A percentile compares a stretch with the other conserved stretches of the same genome.
These are phyloP conservation scores for Poeciliopsis retropinna DNA, from an alignment of 2,113 vertebrate species.

Conservation along the genomic window DNA sequence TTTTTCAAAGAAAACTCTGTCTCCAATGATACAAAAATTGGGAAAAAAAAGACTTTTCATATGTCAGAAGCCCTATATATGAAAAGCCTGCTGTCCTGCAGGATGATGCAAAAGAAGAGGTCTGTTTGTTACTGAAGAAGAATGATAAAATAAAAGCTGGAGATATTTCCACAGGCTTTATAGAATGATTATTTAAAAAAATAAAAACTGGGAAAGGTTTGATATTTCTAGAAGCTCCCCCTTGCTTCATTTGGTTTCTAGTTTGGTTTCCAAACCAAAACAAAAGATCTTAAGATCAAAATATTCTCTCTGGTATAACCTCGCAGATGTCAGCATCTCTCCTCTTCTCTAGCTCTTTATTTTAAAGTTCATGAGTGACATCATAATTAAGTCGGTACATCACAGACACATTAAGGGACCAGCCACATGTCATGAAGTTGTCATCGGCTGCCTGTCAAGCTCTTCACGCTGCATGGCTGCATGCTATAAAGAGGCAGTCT, in stretches of 20 bases:
- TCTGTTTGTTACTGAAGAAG: not conserved
- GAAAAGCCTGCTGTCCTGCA: not conserved
- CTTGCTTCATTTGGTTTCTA: too few species aligned
- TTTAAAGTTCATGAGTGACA: constrained; percentile 55
- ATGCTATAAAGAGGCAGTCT: constrained; percentile 2
- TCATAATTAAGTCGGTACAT: constrained; percentile 61
- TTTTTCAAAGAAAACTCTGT: constrained; percentile 12
- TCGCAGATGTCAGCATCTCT: constrained; percentile 9
- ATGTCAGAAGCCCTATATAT: constrained; percentile 10
- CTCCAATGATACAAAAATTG: not conserved
- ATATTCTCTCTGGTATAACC: constrained; percentile 27
- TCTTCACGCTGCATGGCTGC: constrained; percentile 18
- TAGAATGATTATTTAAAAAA: not conserved
- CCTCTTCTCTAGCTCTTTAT: constrained; percentile 28
- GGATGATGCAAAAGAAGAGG: not conserved
- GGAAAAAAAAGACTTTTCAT: not conserved
- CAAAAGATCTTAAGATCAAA: not conserved
- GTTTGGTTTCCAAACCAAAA: constrained; percentile 7
- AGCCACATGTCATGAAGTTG: constrained; percentile 54
- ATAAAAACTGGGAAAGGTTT: not conserved
- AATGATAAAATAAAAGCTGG: not conserved
- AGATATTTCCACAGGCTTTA: not conserved
- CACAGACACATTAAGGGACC: constrained; percentile 57
- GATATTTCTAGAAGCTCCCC: not conserved
- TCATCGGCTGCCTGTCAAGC: constrained; percentile 51